phyloP scores from a whole-genome alignment of 2,888 invertebrate genomes.

The Dryomyza anilis region DNA sequence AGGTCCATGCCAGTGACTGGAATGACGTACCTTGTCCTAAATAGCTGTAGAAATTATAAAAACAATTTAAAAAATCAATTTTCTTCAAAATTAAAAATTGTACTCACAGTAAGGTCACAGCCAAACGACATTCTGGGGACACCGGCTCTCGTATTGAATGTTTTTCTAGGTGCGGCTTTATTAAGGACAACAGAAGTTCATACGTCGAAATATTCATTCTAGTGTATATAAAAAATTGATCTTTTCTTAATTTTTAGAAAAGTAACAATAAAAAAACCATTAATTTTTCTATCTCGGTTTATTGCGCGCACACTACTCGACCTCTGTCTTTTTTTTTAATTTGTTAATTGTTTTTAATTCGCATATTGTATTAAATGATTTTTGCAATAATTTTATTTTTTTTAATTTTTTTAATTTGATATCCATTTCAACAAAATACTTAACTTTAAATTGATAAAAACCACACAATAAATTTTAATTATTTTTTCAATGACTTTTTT shows the following conservation, averaged over 20 bases:
- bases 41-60: constrained; percentile 9
- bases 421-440: too few species aligned
- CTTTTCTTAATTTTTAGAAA: constrained; percentile 23
- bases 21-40: constrained; percentile 27
- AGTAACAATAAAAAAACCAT: constrained; percentile 13
- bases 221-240: constrained; percentile 30
- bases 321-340: neutral
- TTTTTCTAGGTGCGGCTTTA: constrained; percentile 24
- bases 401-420: too few species aligned
- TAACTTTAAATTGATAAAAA: too few species aligned
- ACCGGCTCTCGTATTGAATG: constrained; percentile 19
- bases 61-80: neutral
- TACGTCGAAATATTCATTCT: constrained; percentile 23
- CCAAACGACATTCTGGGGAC: constrained; percentile 26
- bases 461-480: too few species aligned
- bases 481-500: too few species aligned
- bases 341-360: neutral
- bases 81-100: constrained; percentile 5
- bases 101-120: constrained; percentile 26
- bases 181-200: constrained; percentile 15
- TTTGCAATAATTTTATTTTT: too few species aligned
- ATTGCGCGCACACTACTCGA: constrained; percentile 5
- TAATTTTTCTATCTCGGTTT: constrained; percentile 17
- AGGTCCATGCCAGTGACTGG: constrained; percentile 31
- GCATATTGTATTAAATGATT: too few species aligned